These are phyloP conservation scores for Loxodonta africana DNA, from an alignment of 2,113 vertebrate species.

Conservation along the genomic window DNA sequence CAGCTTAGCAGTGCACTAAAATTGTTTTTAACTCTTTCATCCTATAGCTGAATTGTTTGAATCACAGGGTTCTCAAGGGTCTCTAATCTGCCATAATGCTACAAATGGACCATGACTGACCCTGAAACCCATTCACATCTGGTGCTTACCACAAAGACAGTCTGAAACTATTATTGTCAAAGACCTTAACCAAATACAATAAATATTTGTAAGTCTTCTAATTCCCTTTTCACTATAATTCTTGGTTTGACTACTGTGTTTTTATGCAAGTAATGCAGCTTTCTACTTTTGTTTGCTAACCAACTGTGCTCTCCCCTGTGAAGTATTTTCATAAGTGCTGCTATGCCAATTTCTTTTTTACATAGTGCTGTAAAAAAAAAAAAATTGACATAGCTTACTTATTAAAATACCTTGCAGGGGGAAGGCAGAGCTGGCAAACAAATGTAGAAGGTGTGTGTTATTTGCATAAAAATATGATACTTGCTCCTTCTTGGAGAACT, in stretches of 20 bases:
- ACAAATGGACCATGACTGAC: neutral
- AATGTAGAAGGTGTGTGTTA: no score
- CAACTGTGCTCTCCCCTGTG: no score
- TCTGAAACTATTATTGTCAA: neutral
- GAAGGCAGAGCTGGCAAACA: no score
- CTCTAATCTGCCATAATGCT: neutral
- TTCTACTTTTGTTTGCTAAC: no score
- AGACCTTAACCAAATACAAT: neutral
- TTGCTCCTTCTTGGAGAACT: neutral
- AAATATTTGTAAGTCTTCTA: neutral
- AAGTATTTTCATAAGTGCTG: no score
- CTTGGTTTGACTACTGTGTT: neutral
- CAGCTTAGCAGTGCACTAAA: neutral
- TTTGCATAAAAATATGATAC: no score
- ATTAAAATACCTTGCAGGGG: no score
- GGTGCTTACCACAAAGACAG: neutral
- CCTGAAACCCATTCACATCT: neutral
- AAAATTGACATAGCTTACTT: no score
- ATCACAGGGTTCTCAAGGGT: neutral
- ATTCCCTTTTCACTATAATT: neutral
- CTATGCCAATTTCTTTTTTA: no score
- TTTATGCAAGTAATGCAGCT: no score
- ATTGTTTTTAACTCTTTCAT: neutral
- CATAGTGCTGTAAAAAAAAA: no score
- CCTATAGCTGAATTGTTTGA: neutral